Evolutionary conservation across 2,888 invertebrate species (phyloP), one percentile per base, ranked within the genome.

Genomic region (Marasmarcha lunaedactyla): DNA sequence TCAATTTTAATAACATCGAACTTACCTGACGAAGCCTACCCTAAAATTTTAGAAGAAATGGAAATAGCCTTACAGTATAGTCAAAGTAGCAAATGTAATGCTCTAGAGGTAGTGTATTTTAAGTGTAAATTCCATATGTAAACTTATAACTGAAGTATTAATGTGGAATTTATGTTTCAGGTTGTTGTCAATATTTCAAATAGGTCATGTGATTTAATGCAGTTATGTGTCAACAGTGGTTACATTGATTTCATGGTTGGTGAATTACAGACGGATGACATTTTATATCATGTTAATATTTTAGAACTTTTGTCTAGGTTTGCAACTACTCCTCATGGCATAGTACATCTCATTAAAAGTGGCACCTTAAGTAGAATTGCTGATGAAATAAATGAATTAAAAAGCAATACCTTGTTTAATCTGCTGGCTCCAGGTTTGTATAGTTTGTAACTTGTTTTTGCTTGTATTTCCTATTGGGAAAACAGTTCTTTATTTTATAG

Each of bases 231-330:
- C 25, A 79, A 86, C 9, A 71, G 85, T 41, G 89, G 89, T 11
- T 86, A 94, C 37, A 67, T 95, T 33, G 81, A 86, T 11, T 85
- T 85, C 44, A 86, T 95, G 52, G 60, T 93, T 12, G 66, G 84
- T 15, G 90, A 92, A 59, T 61, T 94, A 13, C 76, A 89, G 37
- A 85, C 85, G 35, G 84, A 89, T 45, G 96, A 96, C 72, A 71
- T 94, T 33, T 71, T 96, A 36, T 74, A 93, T 33, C 91, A 92
- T 64, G 76, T 95, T 43, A 95, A 94, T 62, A 86, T 92, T 38
- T 68, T 97, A 38, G 93, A 95, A 68, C 71, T 94, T 33, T 61
- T 96, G 27, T 89, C 91, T 0, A 86, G 88, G 36, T 70, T 97
- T 35, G 91, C 90, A 1, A 62, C 87, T 13, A 86, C 86, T 38